Conservation (phyloP, 2,888 invertebrate genomes). For the Microctonus brassicae region DNA sequence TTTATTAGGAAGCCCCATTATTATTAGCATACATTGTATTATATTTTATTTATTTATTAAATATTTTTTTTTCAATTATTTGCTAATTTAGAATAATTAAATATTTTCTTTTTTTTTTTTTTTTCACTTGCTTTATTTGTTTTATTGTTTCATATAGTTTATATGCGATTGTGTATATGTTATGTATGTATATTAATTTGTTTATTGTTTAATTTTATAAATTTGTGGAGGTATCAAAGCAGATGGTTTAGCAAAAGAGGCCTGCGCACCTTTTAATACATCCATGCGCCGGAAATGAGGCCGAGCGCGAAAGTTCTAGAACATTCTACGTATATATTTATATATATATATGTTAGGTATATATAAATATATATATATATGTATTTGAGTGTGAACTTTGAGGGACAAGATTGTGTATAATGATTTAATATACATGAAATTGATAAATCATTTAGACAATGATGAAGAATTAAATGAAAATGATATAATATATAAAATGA, state of each 20-base stretch:
- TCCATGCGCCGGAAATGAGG: slow-evolving; percentile 58
- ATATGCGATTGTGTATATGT: too few relatives aligned
- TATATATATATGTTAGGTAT: too few relatives aligned
- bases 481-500: neutral
- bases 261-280: slow-evolving; percentile 60
- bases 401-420: slow-evolving; percentile 11
- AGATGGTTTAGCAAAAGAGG: slow-evolving; percentile 52
- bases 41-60: neutral
- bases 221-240: neutral
- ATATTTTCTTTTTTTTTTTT: too few relatives aligned
- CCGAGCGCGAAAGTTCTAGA: slow-evolving; percentile 62
- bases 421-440: neutral
- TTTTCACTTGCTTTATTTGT: too few relatives aligned
- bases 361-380: too few relatives aligned
- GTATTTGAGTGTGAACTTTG: too few relatives aligned
- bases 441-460: slow-evolving; percentile 30
- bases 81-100: too few relatives aligned
- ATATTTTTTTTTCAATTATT: neutral
- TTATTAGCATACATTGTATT: neutral
- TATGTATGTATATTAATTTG: too few relatives aligned
- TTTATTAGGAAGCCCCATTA: slow-evolving; percentile 7
- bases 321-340: slow-evolving; percentile 54
- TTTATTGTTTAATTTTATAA: neutral
- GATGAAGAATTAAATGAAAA: neutral
- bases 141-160: too few relatives aligned